Evolutionary conservation across 2,113 vertebrate genomes (phyloP).

Genomic region (Coryphaenoides rupestris): DNA sequence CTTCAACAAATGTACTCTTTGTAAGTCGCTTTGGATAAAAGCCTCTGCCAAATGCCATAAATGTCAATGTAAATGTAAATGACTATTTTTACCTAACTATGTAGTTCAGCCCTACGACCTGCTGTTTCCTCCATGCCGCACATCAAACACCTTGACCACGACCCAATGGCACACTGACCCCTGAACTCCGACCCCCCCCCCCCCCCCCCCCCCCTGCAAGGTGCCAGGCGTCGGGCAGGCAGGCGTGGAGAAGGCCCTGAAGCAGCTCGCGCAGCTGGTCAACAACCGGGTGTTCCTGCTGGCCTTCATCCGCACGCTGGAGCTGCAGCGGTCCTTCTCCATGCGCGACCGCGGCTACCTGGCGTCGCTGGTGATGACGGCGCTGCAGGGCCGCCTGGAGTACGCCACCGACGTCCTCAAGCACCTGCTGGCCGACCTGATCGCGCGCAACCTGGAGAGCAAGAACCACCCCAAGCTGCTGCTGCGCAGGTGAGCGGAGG

Average conservation of each 20-base stretch:
- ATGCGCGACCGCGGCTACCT: constrained; percentile 97
- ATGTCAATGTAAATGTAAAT: too few species aligned
- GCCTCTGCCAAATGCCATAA: too few species aligned
- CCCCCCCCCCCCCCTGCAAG: constrained; percentile 49
- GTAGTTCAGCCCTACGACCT: too few species aligned
- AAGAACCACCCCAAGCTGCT: constrained; percentile 98
- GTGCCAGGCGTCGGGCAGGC: constrained; percentile 92
- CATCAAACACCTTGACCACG: too few species aligned
- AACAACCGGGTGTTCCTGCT: constrained; percentile 97
- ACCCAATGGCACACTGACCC: too few species aligned
- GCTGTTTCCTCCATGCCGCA: too few species aligned
- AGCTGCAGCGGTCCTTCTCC: constrained; percentile 95
- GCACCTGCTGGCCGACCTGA: constrained; percentile 93
- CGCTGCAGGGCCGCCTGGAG: constrained; percentile 89
- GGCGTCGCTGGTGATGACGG: constrained; percentile 97
- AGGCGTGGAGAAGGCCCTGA: constrained; percentile 93
- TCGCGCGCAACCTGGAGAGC: constrained; percentile 96
- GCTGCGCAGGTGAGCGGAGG: constrained; percentile 81
- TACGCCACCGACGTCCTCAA: constrained; percentile 96
- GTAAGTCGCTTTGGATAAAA: too few species aligned
- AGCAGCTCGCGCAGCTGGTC: constrained; percentile 94
- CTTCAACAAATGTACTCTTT: too few species aligned
- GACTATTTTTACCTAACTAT: too few species aligned
- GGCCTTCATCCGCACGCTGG: constrained; percentile 94
- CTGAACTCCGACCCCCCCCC: too few species aligned